Evolutionary conservation across 2,113 vertebrate species (phyloP), one percentile per base, ranked within the genome.

Genomic region (Cricetomys ansorgei): DNA sequence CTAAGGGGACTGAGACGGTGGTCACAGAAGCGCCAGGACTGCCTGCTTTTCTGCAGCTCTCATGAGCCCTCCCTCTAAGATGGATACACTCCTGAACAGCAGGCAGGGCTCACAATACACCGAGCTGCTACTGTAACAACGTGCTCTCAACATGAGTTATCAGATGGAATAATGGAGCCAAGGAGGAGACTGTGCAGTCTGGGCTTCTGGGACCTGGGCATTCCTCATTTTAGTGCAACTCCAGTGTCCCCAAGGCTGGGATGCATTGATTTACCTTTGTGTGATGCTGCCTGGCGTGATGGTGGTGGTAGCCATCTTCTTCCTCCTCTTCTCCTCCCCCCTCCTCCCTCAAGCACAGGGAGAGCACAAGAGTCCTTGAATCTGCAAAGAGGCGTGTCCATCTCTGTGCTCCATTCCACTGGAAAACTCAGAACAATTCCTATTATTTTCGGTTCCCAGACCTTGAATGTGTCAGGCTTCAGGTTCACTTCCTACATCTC

Each of bases 391-490:
- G 64, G 83, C 6, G 0, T 77, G 89, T 10, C 87, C 79, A 40
- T 67, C 89, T 86, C 81, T 48, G 59, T 65, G 83, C 96, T 95
- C 0, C 0, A 72, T 85, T 91, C 92, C 0, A 0, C 50, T 88
- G 89, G 88, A 90, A 80, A 97, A 97, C 98, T 97, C 97, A 96
- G 97, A 95, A 98, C 98, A 98, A 98, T 98, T 98, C 97, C 98
- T 94, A 98, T 98, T 98, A 98, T 97, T 97, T 96, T 94, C 50
- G 34, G 76, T 95, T 96, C 96, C 62, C 40, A 98, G 98, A 90
- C 92, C 88, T 97, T 75, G 89, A 98, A 98, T 97, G 97, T 98
- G 98, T 98, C 96, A 97, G 97, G 75, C 97, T 98, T 86, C 98
- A 97, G 97, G 95, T 98, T 98, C 96, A 98, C 96, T 98, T 98